phyloP scores from a whole-genome alignment of 1,140 invertebrate species.

The Daktulosphaira vitifoliae region DNA sequence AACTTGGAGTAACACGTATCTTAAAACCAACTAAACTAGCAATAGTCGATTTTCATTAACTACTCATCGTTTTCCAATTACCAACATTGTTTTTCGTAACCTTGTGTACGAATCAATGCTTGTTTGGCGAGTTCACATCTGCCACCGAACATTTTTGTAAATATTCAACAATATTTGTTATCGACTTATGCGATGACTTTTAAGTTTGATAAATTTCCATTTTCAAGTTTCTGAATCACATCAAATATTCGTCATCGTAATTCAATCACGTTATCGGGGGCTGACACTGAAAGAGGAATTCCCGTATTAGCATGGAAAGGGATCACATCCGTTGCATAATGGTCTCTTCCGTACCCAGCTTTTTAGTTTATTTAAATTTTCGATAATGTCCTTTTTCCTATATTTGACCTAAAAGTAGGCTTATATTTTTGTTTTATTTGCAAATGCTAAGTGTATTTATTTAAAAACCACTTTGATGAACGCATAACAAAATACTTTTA shows the following conservation, averaged over 20 bases:
- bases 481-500: not conserved
- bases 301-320: conserved; percentile 14
- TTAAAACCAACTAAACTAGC: too few relatives aligned
- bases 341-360: conserved; percentile 7
- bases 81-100: too few relatives aligned
- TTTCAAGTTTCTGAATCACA: conserved; percentile 5
- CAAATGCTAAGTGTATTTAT: not conserved
- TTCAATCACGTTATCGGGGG: conserved; percentile 1
- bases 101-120: too few relatives aligned
- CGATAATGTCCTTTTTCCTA: not conserved
- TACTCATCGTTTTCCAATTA: too few relatives aligned
- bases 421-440: not conserved
- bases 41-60: too few relatives aligned
- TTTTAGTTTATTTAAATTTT: conserved; percentile 31
- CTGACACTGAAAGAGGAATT: not conserved
- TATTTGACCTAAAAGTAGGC: too few relatives aligned
- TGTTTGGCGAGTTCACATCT: not conserved
- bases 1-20: too few relatives aligned
- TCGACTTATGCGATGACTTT: not conserved
- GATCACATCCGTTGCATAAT: conserved; percentile 23
- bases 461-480: conserved; percentile 21
- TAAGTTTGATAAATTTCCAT: conserved; percentile 4
- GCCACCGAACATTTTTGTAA: not conserved
- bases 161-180: not conserved
- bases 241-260: conserved; percentile 23